Base-by-base conservation (phyloP, 2,113 vertebrate species). In the Strigops habroptila region DNA sequence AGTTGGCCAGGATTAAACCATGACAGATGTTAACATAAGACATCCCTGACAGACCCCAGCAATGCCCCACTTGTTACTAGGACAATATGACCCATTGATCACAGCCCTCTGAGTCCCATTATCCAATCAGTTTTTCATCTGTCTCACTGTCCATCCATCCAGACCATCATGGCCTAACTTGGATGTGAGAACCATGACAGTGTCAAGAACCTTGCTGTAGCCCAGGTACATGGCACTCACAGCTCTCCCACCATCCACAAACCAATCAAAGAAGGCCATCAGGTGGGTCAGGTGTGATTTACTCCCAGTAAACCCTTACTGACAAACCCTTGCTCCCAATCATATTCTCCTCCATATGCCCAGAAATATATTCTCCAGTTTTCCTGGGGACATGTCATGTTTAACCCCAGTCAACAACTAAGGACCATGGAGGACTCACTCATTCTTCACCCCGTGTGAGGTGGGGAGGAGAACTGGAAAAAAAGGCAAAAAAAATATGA, bases 221-320 rank as follows among this genome's bases (percentile, higher is more conserved):
- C 39, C 41, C 21, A 33, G n/a, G 33, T 51, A n/a, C 11, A 3
- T 14, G 28, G 49, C 28, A 43, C 1, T 3, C 12, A 18, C 39
- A 4, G 1, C 30, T 48, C 6, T 43, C 13, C 3, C 8, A 11
- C 12, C 33, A 43, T 4, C 31, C 49, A 81, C 27, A 39, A 9
- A 75, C 12, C 24, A 70, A 22, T 2, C 44, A 60, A 31, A 74
- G 53, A 22, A 17, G 37, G 43, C 18, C 18, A 31, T 2, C 33
- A 16, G 19, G 18, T 6, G 21, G 25, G 2, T 46, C 35, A 53
- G 35, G 28, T 7, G 48, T 8, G 74, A 24, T 30, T 44, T 27
- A 52, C 4, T 7, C 17, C 18, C 1, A 0, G 24, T 14, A 48
- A 68, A 31, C 4, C 28, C 41, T 2, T 0, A 3, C 33, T 49